Evolutionary conservation across 2,113 vertebrate genomes (phyloP).

Genomic region (Anolis carolinensis): DNA sequence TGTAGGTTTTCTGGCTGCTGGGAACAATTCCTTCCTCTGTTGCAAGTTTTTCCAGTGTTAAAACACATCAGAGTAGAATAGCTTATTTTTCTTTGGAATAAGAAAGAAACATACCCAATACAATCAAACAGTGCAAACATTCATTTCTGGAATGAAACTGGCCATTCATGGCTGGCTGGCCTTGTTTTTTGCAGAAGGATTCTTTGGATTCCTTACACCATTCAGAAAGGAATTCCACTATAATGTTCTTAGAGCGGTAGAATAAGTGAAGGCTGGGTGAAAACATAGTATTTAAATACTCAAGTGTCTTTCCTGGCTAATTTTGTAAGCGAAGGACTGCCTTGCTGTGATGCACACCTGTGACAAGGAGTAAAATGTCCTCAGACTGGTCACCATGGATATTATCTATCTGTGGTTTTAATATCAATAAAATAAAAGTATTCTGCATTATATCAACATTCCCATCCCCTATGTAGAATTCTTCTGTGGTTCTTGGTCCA

Average conservation of each 20-base stretch:
- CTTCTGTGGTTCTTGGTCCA: too few relatives aligned
- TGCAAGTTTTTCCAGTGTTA: constrained; percentile 62
- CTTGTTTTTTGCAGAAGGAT: constrained; percentile 44
- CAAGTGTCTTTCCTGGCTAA: neutral
- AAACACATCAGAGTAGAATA: constrained; percentile 45
- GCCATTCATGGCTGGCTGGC: constrained; percentile 24
- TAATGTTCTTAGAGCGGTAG: neutral
- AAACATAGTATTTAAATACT: neutral
- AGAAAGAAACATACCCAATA: neutral
- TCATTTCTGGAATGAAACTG: constrained; percentile 52
- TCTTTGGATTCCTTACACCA: neutral
- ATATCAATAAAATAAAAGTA: too few relatives aligned
- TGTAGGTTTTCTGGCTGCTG: constrained; percentile 68
- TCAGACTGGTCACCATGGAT: too few relatives aligned
- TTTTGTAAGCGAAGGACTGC: neutral
- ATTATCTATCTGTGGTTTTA: too few relatives aligned
- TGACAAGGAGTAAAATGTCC: neutral
- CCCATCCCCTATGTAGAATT: too few relatives aligned
- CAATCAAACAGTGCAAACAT: constrained; percentile 64
- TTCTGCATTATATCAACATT: too few relatives aligned
- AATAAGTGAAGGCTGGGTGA: neutral
- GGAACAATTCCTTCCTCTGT: constrained; percentile 66
- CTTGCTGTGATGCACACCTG: neutral
- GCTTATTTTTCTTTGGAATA: neutral
- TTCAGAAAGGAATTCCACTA: neutral